Percentiles rank a stretch among this genome's conserved stretches.
phyloP scores from a whole-genome alignment of 2,888 invertebrate species.

The Beris chalybata region DNA sequence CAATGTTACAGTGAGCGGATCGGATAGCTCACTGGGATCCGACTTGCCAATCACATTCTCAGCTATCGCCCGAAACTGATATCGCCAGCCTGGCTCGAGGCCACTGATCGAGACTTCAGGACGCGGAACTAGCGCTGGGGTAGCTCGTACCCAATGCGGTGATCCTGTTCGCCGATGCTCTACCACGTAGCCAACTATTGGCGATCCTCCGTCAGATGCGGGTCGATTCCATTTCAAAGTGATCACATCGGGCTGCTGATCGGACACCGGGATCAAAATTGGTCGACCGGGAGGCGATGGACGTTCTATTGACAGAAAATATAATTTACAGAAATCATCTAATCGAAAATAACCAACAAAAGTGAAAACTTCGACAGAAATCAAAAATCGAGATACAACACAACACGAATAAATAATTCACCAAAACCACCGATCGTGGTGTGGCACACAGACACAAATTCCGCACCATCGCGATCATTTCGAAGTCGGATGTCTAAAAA shows the following conservation, averaged over 20 bases:
- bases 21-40: constrained; percentile 81
- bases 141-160: constrained; percentile 80
- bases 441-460: constrained; percentile 35
- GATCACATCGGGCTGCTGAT: constrained; percentile 78
- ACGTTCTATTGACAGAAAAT: constrained; percentile 59
- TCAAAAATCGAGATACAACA: background rate
- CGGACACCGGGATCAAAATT: constrained; percentile 72
- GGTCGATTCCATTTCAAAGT: constrained; percentile 83
- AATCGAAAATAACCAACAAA: background rate
- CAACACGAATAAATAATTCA: constrained; percentile 17
- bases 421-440: constrained; percentile 23
- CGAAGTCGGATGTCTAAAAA: constrained; percentile 41
- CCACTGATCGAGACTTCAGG: constrained; percentile 80
- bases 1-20: constrained; percentile 79
- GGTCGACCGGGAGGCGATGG: constrained; percentile 83
- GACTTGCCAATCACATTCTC: constrained; percentile 88
- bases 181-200: constrained; percentile 80
- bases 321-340: background rate
- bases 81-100: constrained; percentile 82
- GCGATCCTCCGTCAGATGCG: constrained; percentile 81
- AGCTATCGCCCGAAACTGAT: constrained; percentile 89
- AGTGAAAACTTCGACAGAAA: constrained; percentile 2
- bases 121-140: constrained; percentile 69
- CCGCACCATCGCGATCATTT: constrained; percentile 38
- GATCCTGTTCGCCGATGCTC: constrained; percentile 77